phyloP scores from a whole-genome alignment of 2,797 vertebrate genomes.

The Zalophus californianus region DNA sequence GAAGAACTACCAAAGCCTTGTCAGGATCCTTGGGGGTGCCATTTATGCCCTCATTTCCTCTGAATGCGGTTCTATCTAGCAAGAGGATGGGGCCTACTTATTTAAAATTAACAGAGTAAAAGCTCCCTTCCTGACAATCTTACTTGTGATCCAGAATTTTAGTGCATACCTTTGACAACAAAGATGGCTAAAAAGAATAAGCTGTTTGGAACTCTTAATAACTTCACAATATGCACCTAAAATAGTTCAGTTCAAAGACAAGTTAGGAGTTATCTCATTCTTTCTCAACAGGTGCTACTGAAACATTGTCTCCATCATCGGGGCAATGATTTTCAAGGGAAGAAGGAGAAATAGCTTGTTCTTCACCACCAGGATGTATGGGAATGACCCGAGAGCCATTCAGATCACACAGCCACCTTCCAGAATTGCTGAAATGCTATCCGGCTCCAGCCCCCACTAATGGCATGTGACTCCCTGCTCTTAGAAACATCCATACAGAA shows the following conservation, averaged over 20 bases:
- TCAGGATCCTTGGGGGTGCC: neutral
- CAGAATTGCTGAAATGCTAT: neutral
- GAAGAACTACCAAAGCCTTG: neutral
- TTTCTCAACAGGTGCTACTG: neutral
- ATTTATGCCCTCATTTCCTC: neutral
- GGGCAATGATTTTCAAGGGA: neutral
- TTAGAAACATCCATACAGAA: neutral
- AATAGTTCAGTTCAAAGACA: conserved; percentile 32
- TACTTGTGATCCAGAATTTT: neutral
- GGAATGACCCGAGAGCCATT: neutral
- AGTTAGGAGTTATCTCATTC: neutral
- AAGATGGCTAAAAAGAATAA: neutral
- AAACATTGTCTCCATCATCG: conserved; percentile 13
- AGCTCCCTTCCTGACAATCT: neutral
- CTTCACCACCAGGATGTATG: neutral
- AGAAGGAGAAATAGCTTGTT: neutral
- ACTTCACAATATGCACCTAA: neutral
- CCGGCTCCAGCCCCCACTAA: neutral
- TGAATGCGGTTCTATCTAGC: neutral
- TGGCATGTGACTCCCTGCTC: neutral
- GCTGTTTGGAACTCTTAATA: neutral
- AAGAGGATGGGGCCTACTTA: neutral
- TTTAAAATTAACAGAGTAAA: neutral
- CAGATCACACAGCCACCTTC: neutral
- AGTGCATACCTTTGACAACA: neutral